These are phyloP conservation scores for Papilio aristodemus DNA, from an alignment of 1,140 invertebrate species.

Conservation along the genomic window DNA sequence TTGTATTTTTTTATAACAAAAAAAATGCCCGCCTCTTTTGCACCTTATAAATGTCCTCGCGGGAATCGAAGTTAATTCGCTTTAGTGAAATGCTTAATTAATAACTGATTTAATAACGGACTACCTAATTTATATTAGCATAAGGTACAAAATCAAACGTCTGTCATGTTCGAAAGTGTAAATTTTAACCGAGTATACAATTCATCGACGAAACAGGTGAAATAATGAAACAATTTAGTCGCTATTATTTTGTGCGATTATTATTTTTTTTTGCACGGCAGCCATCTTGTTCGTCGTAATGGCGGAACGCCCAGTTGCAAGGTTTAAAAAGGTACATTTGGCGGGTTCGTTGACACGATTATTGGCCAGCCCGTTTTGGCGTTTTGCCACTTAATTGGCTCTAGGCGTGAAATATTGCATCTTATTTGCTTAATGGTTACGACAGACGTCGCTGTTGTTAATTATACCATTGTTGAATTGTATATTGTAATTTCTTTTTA, in stretches of 20 bases:
- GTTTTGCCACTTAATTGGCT: constrained; percentile 23
- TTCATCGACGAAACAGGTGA: constrained; percentile 41
- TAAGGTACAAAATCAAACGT: constrained; percentile 35
- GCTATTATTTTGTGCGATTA: constrained; percentile 54
- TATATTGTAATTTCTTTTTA: not conserved
- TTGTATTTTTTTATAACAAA: constrained; percentile 36
- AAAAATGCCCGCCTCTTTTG: constrained; percentile 7
- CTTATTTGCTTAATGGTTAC: constrained; percentile 8
- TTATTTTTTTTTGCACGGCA: constrained; percentile 46
- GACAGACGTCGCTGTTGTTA: not conserved
- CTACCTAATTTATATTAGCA: constrained; percentile 13
- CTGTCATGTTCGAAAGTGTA: not conserved
- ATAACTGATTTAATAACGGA: not conserved
- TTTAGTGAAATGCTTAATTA: not conserved
- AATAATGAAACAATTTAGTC: constrained; percentile 58
- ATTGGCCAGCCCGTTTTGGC: constrained; percentile 4
- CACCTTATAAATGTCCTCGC: constrained; percentile 26
- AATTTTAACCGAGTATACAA: constrained; percentile 18
- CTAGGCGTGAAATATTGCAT: constrained; percentile 26
- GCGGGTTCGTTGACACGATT: constrained; percentile 35
- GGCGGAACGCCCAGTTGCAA: constrained; percentile 49
- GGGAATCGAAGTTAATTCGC: not conserved
- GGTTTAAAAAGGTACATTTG: constrained; percentile 35
- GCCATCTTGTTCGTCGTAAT: constrained; percentile 54
- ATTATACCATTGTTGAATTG: constrained; percentile 4